Conservation (phyloP, 1,140 invertebrate species). For the Chymomyza costata region DNA sequence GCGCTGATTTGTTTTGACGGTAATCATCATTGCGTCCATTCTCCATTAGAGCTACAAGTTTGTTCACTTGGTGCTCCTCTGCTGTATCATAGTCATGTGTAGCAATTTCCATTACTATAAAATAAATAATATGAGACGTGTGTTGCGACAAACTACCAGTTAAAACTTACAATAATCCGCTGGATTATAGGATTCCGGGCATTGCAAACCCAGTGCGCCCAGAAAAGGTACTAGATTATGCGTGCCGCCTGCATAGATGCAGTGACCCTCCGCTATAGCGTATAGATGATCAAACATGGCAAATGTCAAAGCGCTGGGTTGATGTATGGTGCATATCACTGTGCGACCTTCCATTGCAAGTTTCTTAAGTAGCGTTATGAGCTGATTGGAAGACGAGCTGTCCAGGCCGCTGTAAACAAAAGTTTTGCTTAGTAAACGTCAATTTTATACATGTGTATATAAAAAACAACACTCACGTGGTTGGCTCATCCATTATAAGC, state of each 20-base stretch:
- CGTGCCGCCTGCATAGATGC: conserved; percentile 88
- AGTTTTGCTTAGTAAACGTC: background rate
- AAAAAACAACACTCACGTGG: conserved; percentile 81
- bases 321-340: conserved; percentile 95
- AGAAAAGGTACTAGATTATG: conserved; percentile 86
- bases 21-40: conserved; percentile 83
- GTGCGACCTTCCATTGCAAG: conserved; percentile 91
- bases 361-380: conserved; percentile 86
- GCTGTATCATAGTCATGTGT: conserved; percentile 84
- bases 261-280: conserved; percentile 86
- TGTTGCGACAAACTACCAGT: background rate
- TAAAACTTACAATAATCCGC: conserved; percentile 88
- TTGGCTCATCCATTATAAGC: conserved; percentile 95
- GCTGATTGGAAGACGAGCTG: conserved; percentile 92
- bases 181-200: conserved; percentile 93
- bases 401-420: conserved; percentile 86
- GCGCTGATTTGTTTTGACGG: conserved; percentile 49
- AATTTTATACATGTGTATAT: background rate
- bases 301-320: conserved; percentile 90
- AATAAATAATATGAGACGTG: background rate
- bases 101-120: conserved; percentile 89
- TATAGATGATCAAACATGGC: conserved; percentile 94
- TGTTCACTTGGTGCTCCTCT: conserved; percentile 73
- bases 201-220: conserved; percentile 81
- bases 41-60: conserved; percentile 79